Percentiles rank a stretch among this genome's conserved stretches.
phyloP scores from a whole-genome alignment of 1,140 invertebrate genomes.

The Drosophila mauritiana region DNA sequence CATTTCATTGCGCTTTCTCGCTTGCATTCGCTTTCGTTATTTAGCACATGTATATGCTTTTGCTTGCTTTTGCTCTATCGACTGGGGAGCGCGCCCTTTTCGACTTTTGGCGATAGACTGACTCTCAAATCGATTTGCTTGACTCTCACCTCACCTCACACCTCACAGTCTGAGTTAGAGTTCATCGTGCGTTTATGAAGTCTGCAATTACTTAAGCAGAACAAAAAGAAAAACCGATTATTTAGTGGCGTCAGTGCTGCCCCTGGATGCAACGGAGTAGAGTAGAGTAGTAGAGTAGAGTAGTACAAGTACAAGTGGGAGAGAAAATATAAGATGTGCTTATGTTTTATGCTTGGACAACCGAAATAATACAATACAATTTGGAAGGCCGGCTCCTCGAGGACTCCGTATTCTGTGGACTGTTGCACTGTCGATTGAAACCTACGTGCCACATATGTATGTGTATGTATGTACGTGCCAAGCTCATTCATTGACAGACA shows the following conservation, averaged over 20 bases:
- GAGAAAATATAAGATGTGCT: conserved; percentile 70
- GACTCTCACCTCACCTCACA: conserved; percentile 82
- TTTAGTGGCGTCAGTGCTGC: conserved; percentile 81
- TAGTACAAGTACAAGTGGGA: conserved; percentile 42
- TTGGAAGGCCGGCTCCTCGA: conserved; percentile 19
- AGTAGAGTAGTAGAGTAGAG: conserved; percentile 58
- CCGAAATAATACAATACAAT: conserved; percentile 42
- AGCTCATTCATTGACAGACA: conserved; percentile 31
- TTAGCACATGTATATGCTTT: conserved; percentile 29
- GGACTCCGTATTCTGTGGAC: conserved; percentile 11
- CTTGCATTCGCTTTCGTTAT: conserved; percentile 1
- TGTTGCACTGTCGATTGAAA: conserved; percentile 29
- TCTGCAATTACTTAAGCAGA: conserved; percentile 85
- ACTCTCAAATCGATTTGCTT: conserved; percentile 54
- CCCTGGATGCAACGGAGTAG: conserved; percentile 77
- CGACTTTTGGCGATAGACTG: conserved; percentile 53
- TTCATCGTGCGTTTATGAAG: conserved; percentile 83
- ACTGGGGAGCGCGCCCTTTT: conserved; percentile 40
- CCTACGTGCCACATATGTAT: conserved; percentile 30
- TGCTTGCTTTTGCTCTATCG: conserved; percentile 35
- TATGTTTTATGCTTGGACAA: conserved; percentile 45
- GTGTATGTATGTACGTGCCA: conserved; percentile 30
- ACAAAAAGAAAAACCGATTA: conserved; percentile 84
- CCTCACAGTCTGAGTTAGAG: conserved; percentile 61
- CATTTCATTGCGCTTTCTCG: conserved; percentile 4